Evolutionary conservation across 2,113 vertebrate genomes (phyloP).

Genomic region (Eurypyga helias): DNA sequence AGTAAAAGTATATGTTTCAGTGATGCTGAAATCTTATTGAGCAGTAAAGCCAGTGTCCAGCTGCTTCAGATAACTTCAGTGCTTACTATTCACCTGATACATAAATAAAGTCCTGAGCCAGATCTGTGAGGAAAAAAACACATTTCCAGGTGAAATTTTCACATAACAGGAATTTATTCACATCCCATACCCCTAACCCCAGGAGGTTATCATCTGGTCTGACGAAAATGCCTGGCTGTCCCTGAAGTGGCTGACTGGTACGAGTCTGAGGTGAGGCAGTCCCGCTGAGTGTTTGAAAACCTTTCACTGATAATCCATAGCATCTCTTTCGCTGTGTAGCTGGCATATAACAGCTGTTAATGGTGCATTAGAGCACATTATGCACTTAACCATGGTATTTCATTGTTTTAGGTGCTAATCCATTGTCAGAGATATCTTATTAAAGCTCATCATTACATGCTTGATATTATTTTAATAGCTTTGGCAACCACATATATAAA

Average conservation of each 20-base stretch:
- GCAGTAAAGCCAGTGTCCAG: neutral
- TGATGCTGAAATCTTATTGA: neutral
- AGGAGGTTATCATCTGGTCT: neutral
- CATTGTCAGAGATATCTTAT: neutral
- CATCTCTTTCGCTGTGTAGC: neutral
- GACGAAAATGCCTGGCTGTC: neutral
- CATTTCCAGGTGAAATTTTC: neutral
- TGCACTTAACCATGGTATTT: neutral
- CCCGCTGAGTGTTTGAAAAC: neutral
- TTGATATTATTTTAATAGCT: conserved; percentile 19
- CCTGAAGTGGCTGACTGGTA: neutral
- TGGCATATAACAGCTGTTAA: neutral
- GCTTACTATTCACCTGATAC: neutral
- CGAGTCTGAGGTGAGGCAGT: neutral
- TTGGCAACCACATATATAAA: neutral
- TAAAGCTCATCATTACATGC: neutral
- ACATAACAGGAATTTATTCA: neutral
- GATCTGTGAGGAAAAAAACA: neutral
- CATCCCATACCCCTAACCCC: neutral
- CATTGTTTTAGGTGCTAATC: neutral
- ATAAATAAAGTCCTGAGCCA: neutral
- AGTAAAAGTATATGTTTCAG: neutral
- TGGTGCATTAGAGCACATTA: neutral
- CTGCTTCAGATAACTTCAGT: neutral
- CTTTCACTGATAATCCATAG: neutral